These are phyloP conservation scores for Molanna angustata DNA, from an alignment of 2,888 invertebrate species.

Conservation along the genomic window DNA sequence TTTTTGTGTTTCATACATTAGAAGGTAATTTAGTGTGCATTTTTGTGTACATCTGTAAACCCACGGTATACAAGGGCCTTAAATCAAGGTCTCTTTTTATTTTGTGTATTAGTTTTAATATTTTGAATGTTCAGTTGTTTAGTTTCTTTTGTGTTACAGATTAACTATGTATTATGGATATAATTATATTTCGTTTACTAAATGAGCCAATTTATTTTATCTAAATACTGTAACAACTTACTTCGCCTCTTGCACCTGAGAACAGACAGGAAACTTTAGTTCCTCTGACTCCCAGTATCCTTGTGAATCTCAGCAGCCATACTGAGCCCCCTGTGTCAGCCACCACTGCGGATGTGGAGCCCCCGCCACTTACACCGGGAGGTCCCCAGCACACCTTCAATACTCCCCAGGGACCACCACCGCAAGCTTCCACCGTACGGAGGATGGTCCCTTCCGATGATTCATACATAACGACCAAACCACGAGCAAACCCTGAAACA, in stretches of 20 bases:
- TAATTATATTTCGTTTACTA: no score
- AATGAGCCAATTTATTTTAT: no score
- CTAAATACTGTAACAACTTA: slow-evolving; percentile 38
- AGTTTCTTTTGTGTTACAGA: no score
- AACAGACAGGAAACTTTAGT: slow-evolving; percentile 92
- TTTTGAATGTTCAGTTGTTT: no score
- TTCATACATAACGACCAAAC: slow-evolving; percentile 90
- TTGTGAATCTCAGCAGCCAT: slow-evolving; percentile 86
- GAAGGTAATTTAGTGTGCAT: no score
- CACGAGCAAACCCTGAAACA: slow-evolving; percentile 59
- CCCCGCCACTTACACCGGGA: slow-evolving; percentile 50
- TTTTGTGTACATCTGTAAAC: no score
- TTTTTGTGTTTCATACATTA: no score
- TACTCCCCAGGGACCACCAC: slow-evolving; percentile 52
- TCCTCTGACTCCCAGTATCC: slow-evolving; percentile 83
- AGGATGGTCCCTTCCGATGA: slow-evolving; percentile 74
- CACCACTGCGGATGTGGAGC: slow-evolving; percentile 70
- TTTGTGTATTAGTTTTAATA: no score
- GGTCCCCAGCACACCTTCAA: slow-evolving; percentile 50
- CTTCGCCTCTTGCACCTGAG: slow-evolving; percentile 96
- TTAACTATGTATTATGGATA: no score
- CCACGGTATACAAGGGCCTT: no score
- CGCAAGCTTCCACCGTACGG: slow-evolving; percentile 59
- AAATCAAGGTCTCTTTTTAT: no score
- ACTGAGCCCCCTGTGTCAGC: slow-evolving; percentile 96